Evolutionary conservation across 1,140 invertebrate species (phyloP), one percentile per base, ranked within the genome.

Genomic region (Nymphalis io): DNA sequence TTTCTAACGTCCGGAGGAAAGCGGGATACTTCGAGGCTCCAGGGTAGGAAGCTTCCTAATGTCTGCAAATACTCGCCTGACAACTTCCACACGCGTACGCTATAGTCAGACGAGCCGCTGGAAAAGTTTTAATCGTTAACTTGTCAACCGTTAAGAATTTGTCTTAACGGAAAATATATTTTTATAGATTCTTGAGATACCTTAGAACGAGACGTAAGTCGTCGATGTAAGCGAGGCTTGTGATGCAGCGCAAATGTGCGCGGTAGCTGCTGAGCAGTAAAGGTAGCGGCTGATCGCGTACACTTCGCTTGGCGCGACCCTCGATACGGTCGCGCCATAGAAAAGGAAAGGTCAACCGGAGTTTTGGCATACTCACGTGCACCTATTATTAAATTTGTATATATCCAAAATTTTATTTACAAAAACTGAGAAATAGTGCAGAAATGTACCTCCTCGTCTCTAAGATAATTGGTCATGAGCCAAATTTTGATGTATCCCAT

Each of bases 401-500:
- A n/a, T 11, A 3, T 42, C 4, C 11, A 42, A 42, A 42, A 42
- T 11, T 2, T n/a, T 16, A n/a, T 16, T 5, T 5, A 3, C 11
- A 42, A n/a, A 0, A 46, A 3, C 3, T 18, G 6, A 20, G 10
- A 11, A 20, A 51, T 11, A 11, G 8, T 51, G 18, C 2, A 51
- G 6, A 11, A 8, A 21, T 4, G 1, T 60, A 60, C 58, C 61
- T 63, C 46, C 6, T 53, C 27, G 16, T 63, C 21, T 18, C n/a
- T 53, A 38, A 63, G 27, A 15, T 63, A 96, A 81, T 95, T 95
- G 39, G 84, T 91, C 80, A 96, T 89, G 38, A 95, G 86, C 95
- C 95, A 96, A 5, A 95, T 93, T 87, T 96, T 96, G 18, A 96
- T 92, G 74, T 96, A 96, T 10, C 95, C 95, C 44, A 92, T 83